phyloP scores from a whole-genome alignment of 2,888 invertebrate genomes.

The Pristionchus exspectatus region DNA sequence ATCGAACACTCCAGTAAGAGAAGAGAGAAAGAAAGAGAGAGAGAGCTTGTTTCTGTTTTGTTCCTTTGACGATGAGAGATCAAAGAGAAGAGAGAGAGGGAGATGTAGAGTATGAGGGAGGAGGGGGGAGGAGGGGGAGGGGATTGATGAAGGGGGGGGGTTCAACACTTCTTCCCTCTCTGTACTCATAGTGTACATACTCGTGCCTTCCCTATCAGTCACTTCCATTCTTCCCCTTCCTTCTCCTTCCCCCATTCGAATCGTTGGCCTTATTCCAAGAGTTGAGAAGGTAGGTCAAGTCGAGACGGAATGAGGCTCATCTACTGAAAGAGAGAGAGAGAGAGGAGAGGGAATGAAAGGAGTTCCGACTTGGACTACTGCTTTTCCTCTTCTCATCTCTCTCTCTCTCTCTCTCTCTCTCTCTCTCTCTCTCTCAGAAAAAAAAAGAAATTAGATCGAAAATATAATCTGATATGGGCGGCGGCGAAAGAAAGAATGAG shows the following conservation, averaged over 20 bases:
- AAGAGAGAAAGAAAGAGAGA: not conserved
- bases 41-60: slow-evolving; percentile 21
- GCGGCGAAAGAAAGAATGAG: not conserved
- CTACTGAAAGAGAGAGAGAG: not conserved
- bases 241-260: not conserved
- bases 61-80: slow-evolving; percentile 11
- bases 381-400: not conserved
- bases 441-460: not conserved
- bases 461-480: not conserved
- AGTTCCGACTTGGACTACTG: not conserved
- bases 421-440: not conserved
- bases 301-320: not conserved
- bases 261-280: not conserved
- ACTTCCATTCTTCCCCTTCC: not conserved
- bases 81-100: slow-evolving; percentile 14
- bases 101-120: not conserved
- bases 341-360: not conserved
- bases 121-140: not conserved
- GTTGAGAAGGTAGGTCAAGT: not conserved
- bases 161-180: slow-evolving; percentile 5
- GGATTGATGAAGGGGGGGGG: not conserved
- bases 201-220: not conserved
- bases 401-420: not conserved
- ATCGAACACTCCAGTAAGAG: not conserved
- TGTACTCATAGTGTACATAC: not conserved